Evolutionary conservation across 2,113 vertebrate species (phyloP), one percentile per base, ranked within the genome.

Genomic region (Leptobrachium leishanense): DNA sequence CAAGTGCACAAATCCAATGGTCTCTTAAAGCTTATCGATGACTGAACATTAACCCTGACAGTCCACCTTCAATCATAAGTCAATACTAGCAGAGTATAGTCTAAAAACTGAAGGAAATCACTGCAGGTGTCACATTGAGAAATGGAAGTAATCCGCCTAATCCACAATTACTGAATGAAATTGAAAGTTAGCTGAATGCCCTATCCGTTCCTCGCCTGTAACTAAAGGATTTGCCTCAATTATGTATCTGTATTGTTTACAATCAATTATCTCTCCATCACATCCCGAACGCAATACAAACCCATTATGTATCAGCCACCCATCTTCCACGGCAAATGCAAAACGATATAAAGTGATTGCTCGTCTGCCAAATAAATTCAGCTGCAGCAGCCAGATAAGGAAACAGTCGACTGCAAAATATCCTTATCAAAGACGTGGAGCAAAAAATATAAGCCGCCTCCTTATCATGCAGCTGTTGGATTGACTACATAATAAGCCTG

Each of bases 381-480:
- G 11, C 46, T 81, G 78, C 72, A 74, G 68, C 65, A 74, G 54
- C 76, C 40, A 46, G 72, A 82, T 78, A 78, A 74, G 76, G 43
- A 68, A 0, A 8, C 66, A 43, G 15, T 50, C 59, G 31, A 0
- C 5, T 39, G 79, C 75, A 31, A 68, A 55, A 70, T 70, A 15
- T 70, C 39, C 40, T 65, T 82, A 75, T 83, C 78, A 75, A 78
- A 69, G 57, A 75, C 75, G 64, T 62, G 85, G 77, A 82, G 11
- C 81, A 70, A 78, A 83, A 82, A 75, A 77, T 82, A 84, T 84
- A 85, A 82, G 77, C 85, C 81, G 63, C 46, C 68, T 77, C 78
- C 55, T 82, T 81, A 81, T 76, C 75, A 81, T 82, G 77, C 88
- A 85, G 85, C 87, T 84, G 85, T 74, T 82, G 82, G 77, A 82